Conservation (phyloP, 2,888 invertebrate genomes). For the Yponomeuta malinellus region DNA sequence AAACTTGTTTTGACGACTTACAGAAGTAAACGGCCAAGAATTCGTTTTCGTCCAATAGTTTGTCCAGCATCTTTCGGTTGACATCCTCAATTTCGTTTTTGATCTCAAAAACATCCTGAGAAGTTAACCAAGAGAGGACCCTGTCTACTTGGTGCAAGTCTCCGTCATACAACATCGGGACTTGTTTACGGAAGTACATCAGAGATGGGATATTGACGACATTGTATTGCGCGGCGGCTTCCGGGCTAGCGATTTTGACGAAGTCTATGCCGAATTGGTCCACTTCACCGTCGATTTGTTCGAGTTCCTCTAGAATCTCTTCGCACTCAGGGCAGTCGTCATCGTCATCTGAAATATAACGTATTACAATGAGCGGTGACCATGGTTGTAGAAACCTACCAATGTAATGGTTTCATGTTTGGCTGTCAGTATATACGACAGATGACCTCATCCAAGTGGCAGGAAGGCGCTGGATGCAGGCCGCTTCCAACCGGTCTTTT, state of each 20-base stretch:
- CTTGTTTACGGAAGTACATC: conserved; percentile 89
- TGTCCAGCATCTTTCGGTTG: conserved; percentile 96
- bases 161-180: conserved; percentile 92
- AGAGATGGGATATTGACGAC: conserved; percentile 90
- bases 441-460: no score
- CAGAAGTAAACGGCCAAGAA: conserved; percentile 97
- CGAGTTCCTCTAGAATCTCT: conserved; percentile 91
- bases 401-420: not conserved
- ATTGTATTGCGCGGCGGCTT: conserved; percentile 88
- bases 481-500: no score
- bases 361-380: not conserved
- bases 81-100: conserved; percentile 98
- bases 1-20: conserved; percentile 63
- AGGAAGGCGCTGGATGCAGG: no score
- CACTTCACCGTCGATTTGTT: conserved; percentile 96
- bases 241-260: conserved; percentile 90
- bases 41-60: conserved; percentile 94
- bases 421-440: no score
- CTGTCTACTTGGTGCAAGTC: conserved; percentile 91
- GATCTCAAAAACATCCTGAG: conserved; percentile 95
- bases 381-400: not conserved
- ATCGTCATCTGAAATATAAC: conserved; percentile 77
- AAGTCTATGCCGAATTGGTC: conserved; percentile 96
- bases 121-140: conserved; percentile 91
- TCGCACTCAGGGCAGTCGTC: conserved; percentile 94